These are phyloP conservation scores for Syngnathus typhle DNA, from an alignment of 2,113 vertebrate species.

Conservation along the genomic window DNA sequence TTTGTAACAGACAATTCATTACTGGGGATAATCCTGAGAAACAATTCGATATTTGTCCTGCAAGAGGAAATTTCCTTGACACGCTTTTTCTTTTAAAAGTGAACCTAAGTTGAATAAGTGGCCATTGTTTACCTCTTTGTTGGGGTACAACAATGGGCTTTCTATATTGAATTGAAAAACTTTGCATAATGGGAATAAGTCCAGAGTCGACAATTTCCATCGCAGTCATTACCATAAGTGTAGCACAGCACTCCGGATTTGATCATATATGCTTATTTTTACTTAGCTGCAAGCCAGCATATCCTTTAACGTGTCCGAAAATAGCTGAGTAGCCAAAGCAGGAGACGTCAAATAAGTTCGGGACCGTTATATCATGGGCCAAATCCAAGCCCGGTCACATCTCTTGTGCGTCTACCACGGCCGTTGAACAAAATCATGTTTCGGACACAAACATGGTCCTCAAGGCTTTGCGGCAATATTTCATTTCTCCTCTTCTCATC, in stretches of 20 bases:
- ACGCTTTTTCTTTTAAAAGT: neutral
- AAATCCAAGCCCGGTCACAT: neutral
- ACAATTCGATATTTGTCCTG: no score
- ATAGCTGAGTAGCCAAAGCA: neutral
- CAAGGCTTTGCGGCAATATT: neutral
- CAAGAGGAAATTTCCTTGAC: no score
- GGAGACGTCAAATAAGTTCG: neutral
- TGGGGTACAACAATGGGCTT: neutral
- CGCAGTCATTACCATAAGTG: neutral
- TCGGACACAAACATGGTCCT: no score
- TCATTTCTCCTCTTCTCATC: conserved; percentile 13
- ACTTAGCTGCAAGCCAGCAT: neutral
- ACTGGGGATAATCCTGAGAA: no score
- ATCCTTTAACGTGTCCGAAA: neutral
- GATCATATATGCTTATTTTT: neutral
- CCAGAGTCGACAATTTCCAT: conserved; percentile 6
- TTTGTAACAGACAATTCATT: no score
- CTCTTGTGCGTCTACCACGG: neutral
- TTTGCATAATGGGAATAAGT: neutral
- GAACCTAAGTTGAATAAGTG: neutral
- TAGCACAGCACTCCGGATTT: neutral
- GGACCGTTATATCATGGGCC: neutral
- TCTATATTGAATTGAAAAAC: neutral
- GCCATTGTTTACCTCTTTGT: neutral
- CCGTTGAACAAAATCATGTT: neutral